phyloP scores from a whole-genome alignment of 2,888 invertebrate genomes.

The Liposcelis brunnea region DNA sequence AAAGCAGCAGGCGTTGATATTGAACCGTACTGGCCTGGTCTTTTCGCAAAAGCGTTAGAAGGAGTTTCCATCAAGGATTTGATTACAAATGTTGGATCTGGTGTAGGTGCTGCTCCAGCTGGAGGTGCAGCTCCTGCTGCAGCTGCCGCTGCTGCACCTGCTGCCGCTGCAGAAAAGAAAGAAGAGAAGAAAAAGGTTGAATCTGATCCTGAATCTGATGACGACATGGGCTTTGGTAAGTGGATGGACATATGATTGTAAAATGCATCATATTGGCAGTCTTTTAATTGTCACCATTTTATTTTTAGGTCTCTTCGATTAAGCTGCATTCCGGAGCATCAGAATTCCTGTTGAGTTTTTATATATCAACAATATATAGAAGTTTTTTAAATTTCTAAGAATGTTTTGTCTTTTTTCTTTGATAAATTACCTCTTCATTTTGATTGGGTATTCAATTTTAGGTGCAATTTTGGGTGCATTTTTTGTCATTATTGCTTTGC shows the following conservation, averaged over 20 bases:
- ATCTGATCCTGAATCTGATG: conserved; percentile 67
- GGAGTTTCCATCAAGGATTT: conserved; percentile 84
- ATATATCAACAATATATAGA: conserved; percentile 22
- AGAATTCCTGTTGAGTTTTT: conserved; percentile 24
- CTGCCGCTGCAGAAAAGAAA: conserved; percentile 39
- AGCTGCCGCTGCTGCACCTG: conserved; percentile 46
- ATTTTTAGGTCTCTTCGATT: conserved; percentile 61
- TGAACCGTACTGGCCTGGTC: conserved; percentile 97
- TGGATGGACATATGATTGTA: too few relatives aligned
- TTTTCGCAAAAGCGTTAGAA: conserved; percentile 93
- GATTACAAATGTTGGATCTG: conserved; percentile 83
- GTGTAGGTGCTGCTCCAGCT: conserved; percentile 65
- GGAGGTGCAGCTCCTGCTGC: conserved; percentile 38
- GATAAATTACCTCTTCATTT: too few relatives aligned
- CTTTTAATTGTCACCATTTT: conserved; percentile 21
- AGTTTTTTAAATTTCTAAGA: too few relatives aligned
- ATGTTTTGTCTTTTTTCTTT: too few relatives aligned
- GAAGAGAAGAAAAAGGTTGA: conserved; percentile 67
- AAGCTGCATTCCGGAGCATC: conserved; percentile 25
- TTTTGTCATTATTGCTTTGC: too few relatives aligned
- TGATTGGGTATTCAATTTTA: too few relatives aligned
- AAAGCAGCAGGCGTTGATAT: conserved; percentile 93
- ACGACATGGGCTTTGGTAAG: conserved; percentile 86
- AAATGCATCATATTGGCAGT: conserved; percentile 4
- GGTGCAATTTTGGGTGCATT: too few relatives aligned